Conservation (phyloP, 35 echinoderm and acorn worm species). For the Chiridota heheva region DNA sequence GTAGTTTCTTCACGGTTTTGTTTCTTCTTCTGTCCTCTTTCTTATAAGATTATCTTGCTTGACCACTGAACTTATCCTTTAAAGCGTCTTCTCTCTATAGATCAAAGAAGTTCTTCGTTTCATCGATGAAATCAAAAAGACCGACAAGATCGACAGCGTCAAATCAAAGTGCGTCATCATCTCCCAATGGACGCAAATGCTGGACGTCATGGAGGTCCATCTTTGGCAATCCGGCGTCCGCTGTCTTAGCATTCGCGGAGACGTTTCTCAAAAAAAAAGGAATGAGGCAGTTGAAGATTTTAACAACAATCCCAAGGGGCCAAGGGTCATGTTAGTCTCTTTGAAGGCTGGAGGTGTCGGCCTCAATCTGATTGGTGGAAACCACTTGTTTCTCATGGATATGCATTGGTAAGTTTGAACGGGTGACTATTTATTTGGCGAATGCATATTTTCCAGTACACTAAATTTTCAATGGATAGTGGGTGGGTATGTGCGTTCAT, state of each 20-base stretch:
- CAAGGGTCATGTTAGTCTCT: constrained; percentile 86
- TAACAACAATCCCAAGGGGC: constrained; percentile 73
- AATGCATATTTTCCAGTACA: not conserved
- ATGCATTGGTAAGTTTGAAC: constrained; percentile 83
- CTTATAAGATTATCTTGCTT: no score
- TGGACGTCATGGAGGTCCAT: constrained; percentile 76
- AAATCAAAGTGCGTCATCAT: constrained; percentile 86
- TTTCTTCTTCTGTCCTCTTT: no score
- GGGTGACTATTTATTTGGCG: no score
- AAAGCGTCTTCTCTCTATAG: no score
- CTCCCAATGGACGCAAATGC: constrained; percentile 98
- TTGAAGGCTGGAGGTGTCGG: constrained; percentile 85
- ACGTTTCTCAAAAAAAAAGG: constrained; percentile 80
- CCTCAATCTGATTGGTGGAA: constrained; percentile 93
- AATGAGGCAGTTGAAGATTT: constrained; percentile 85
- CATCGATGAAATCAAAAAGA: constrained; percentile 45
- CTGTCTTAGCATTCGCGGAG: constrained; percentile 69
- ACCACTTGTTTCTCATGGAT: constrained; percentile 89
- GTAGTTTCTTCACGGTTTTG: no score
- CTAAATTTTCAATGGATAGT: not conserved
- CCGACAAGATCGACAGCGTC: not conserved
- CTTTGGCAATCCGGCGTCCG: constrained; percentile 52
- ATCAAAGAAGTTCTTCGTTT: constrained; percentile 55
- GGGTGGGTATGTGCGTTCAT: not conserved
- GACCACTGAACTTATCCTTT: no score